Conservation (phyloP, 1,140 invertebrate species). For the Zophobas morio region DNA sequence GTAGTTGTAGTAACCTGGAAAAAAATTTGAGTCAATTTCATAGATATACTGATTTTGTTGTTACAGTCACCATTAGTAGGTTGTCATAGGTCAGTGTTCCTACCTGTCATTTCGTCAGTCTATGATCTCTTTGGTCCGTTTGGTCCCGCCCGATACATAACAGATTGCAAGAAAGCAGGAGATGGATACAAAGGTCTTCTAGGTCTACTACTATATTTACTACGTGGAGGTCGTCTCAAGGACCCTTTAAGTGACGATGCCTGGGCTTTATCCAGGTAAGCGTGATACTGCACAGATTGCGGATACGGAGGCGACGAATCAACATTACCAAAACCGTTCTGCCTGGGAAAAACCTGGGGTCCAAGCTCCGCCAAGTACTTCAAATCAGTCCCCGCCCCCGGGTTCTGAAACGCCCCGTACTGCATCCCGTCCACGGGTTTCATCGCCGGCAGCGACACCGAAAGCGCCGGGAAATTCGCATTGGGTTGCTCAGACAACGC, state of each 20-base stretch:
- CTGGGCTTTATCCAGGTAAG: slow-evolving; percentile 2
- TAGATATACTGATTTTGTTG: not conserved
- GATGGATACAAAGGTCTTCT: slow-evolving; percentile 40
- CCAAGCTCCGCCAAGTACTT: slow-evolving; percentile 28
- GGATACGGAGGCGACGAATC: slow-evolving; percentile 11
- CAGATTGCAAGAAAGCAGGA: slow-evolving; percentile 52
- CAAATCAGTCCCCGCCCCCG: slow-evolving; percentile 2
- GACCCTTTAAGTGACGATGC: slow-evolving; percentile 1
- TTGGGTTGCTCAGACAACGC: slow-evolving; percentile 6
- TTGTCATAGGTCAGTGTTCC: not conserved
- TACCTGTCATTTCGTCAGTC: slow-evolving; percentile 39
- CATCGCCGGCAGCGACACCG: not conserved
- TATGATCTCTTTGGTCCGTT: slow-evolving; percentile 59
- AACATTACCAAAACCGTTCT: slow-evolving; percentile 16
- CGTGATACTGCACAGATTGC: slow-evolving; percentile 28
- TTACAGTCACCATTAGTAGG: not conserved
- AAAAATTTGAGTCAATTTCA: not conserved
- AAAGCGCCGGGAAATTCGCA: not conserved
- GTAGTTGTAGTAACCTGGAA: slow-evolving; percentile 47
- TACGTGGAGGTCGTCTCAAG: slow-evolving; percentile 34
- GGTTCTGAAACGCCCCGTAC: slow-evolving; percentile 4
- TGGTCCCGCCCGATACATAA: slow-evolving; percentile 57
- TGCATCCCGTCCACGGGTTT: not conserved
- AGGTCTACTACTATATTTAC: slow-evolving; percentile 21
- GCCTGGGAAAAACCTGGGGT: slow-evolving; percentile 21